phyloP scores from a whole-genome alignment of 2,797 vertebrate genomes.

The Coregonus suidteri region DNA sequence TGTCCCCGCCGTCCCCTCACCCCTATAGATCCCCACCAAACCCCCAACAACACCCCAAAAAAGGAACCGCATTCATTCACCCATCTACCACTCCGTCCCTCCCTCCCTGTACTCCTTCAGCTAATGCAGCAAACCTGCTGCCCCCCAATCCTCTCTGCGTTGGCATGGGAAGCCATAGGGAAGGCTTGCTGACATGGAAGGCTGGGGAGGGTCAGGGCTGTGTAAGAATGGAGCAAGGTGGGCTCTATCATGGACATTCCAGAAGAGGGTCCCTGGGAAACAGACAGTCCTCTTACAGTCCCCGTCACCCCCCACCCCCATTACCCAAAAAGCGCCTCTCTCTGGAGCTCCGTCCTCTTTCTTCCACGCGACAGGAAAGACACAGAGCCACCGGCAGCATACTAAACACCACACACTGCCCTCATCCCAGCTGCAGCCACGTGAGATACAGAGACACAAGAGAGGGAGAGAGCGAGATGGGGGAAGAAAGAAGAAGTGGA shows the following conservation, averaged over 20 bases:
- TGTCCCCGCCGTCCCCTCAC: background rate
- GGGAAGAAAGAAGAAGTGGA: slow-evolving; percentile 6
- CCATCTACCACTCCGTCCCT: slow-evolving; percentile 10
- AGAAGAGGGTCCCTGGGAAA: slow-evolving; percentile 51
- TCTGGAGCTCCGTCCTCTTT: slow-evolving; percentile 44
- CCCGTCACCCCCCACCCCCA: slow-evolving; percentile 17
- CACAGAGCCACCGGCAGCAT: slow-evolving; percentile 49
- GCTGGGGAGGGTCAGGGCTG: slow-evolving; percentile 19
- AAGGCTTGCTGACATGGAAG: background rate
- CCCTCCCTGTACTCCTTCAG: too few species aligned
- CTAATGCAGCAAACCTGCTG: too few species aligned
- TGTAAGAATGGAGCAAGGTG: slow-evolving; percentile 38
- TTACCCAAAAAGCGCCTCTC: slow-evolving; percentile 3
- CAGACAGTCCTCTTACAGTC: slow-evolving; percentile 47
- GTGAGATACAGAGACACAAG: slow-evolving; percentile 20
- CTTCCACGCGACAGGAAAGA: slow-evolving; percentile 55
- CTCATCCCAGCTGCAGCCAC: slow-evolving; percentile 51
- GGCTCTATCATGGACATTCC: slow-evolving; percentile 53
- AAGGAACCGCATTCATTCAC: slow-evolving; percentile 49
- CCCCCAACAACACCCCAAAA: slow-evolving; percentile 28
- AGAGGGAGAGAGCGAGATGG: slow-evolving; percentile 16
- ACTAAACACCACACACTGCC: slow-evolving; percentile 53
- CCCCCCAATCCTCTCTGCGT: background rate
- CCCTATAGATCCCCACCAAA: slow-evolving; percentile 32
- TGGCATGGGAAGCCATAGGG: too few species aligned